These are phyloP conservation scores for Alectoris magna DNA, from an alignment of 2,797 vertebrate species.

Conservation along the genomic window DNA sequence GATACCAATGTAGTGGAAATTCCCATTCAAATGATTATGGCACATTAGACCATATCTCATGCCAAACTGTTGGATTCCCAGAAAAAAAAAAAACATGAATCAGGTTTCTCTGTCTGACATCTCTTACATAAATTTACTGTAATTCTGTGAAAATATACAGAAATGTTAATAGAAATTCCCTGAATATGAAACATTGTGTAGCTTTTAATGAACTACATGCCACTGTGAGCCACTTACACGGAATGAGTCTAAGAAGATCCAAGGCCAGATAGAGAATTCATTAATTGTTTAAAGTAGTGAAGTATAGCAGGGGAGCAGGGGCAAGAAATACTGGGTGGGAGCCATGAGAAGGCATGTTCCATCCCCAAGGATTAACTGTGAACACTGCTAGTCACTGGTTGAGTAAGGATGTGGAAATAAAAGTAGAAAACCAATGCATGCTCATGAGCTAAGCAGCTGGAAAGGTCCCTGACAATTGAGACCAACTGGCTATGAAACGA, in stretches of 20 bases:
- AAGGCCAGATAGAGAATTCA: not conserved
- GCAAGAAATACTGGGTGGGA: not conserved
- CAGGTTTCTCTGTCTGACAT: not conserved
- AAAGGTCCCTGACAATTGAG: not conserved
- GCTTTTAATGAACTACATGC: not conserved
- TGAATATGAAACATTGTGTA: not conserved
- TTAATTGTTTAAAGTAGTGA: not conserved
- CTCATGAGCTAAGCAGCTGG: not conserved
- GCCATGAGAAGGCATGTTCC: not conserved
- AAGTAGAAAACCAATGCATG: not conserved
- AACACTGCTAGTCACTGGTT: not conserved
- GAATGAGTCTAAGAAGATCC: not conserved
- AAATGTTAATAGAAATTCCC: not conserved
- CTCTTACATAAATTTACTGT: not conserved
- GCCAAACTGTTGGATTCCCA: not conserved
- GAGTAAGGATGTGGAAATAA: not conserved
- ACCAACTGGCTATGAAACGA: not conserved
- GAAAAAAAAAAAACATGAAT: not conserved
- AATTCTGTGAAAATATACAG: not conserved
- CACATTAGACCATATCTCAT: not conserved
- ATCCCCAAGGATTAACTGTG: not conserved
- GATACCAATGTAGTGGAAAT: conserved; percentile 43
- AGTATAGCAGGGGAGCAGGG: fast-evolving
- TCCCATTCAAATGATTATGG: not conserved
- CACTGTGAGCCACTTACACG: not conserved